Evolutionary conservation across 2,797 vertebrate genomes (phyloP).

Genomic region (Cyprinodon diabolis): DNA sequence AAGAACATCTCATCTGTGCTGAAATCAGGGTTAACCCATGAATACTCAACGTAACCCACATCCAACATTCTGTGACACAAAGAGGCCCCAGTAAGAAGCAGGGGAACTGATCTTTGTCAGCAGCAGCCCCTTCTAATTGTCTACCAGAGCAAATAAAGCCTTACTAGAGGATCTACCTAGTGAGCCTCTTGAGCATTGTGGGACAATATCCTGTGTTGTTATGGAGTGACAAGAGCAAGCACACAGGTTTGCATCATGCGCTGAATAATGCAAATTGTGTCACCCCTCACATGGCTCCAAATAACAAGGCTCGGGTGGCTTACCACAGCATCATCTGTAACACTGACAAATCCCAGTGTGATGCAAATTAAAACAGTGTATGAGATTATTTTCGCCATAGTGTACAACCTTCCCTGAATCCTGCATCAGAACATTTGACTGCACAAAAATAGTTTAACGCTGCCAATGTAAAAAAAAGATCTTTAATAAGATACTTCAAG

Average conservation of each 20-base stretch:
- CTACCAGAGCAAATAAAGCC: constrained; percentile 38
- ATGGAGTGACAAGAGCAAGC: constrained; percentile 72
- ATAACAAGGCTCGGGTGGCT: constrained; percentile 81
- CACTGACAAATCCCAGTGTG: constrained; percentile 75
- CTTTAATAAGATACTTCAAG: not conserved
- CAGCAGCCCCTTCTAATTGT: constrained; percentile 65
- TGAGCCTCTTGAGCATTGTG: constrained; percentile 54
- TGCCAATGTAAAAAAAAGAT: constrained; percentile 27
- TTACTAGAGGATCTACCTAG: constrained; percentile 40
- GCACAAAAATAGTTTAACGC: constrained; percentile 48
- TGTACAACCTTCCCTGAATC: constrained; percentile 57
- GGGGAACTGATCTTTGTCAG: constrained; percentile 54
- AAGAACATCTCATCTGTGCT: constrained; percentile 6
- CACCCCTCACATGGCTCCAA: constrained; percentile 69
- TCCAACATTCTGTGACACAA: constrained; percentile 22
- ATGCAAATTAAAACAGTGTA: constrained; percentile 78
- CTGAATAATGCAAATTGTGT: constrained; percentile 79
- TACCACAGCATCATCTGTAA: constrained; percentile 72
- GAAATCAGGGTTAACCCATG: constrained; percentile 15
- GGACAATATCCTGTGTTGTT: constrained; percentile 58
- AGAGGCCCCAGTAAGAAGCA: constrained; percentile 28
- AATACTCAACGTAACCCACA: constrained; percentile 18
- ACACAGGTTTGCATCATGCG: constrained; percentile 62
- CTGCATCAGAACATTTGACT: constrained; percentile 57
- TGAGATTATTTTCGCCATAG: constrained; percentile 69